A percentile compares a stretch with the other conserved stretches of the same genome.
Evolutionary conservation across 2,888 invertebrate species (phyloP).

Genomic region (Drosophila putrida): DNA sequence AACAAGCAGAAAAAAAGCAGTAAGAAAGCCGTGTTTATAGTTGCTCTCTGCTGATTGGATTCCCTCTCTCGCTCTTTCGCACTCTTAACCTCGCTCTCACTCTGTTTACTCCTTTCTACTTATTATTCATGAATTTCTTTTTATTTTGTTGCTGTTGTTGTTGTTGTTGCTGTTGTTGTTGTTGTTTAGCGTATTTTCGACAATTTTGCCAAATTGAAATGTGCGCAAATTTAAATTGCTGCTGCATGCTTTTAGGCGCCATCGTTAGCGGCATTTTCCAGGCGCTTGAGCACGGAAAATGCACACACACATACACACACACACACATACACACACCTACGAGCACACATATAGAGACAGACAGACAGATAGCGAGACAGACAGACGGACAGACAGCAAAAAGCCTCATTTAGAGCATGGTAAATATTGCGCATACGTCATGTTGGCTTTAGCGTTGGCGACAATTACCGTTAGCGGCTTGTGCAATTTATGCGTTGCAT

Average conservation of each 20-base stretch:
- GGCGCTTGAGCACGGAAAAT: constrained; percentile 69
- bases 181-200: constrained; percentile 59
- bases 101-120: no score
- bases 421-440: constrained; percentile 78
- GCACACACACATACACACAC: constrained; percentile 23
- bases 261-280: constrained; percentile 79
- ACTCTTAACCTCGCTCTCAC: no score
- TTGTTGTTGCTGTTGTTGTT: constrained; percentile 1
- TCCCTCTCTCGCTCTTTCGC: no score
- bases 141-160: neutral
- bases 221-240: constrained; percentile 73
- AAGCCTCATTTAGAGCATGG: constrained; percentile 70
- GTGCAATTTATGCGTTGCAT: constrained; percentile 72
- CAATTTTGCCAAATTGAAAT: constrained; percentile 72
- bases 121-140: constrained; percentile 16
- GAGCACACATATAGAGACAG: neutral
- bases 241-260: constrained; percentile 74
- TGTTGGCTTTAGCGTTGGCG: constrained; percentile 68
- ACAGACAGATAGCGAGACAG: neutral
- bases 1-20: no score
- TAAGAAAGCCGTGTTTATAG: no score
- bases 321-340: constrained; percentile 1
- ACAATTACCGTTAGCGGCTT: constrained; percentile 76
- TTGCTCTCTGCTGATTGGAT: no score
- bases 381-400: neutral